phyloP scores from a whole-genome alignment of 2,888 invertebrate genomes.

The Notocelia uddmanniana region DNA sequence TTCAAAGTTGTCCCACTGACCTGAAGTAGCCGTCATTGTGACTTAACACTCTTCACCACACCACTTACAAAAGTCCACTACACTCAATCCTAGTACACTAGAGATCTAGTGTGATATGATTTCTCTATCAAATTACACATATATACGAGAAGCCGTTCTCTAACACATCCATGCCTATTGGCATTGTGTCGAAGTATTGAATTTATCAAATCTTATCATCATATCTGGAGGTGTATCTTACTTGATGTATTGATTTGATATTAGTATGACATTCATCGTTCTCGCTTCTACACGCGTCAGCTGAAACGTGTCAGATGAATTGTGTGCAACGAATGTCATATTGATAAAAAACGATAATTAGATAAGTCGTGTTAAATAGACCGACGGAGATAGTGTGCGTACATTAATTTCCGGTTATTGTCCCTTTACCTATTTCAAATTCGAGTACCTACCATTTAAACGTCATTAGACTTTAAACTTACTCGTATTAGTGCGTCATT shows the following conservation, averaged over 20 bases:
- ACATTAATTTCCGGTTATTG: slow-evolving; percentile 1
- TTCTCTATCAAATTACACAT: background rate
- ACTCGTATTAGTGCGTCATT: too few species aligned
- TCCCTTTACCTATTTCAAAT: background rate
- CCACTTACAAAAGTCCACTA: background rate
- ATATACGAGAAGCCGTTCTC: too few species aligned
- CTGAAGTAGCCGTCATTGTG: background rate
- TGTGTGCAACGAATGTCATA: too few species aligned
- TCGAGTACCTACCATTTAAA: too few species aligned
- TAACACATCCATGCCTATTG: background rate
- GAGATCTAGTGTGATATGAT: background rate
- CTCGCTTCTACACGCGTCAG: too few species aligned
- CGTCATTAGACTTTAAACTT: too few species aligned
- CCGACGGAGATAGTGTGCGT: background rate
- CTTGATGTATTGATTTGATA: too few species aligned
- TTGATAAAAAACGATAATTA: too few species aligned
- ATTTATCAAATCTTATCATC: slow-evolving; percentile 28
- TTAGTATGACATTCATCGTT: too few species aligned
- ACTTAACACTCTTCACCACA: background rate
- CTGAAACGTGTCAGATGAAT: too few species aligned
- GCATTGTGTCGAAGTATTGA: slow-evolving; percentile 11
- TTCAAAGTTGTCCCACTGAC: background rate
- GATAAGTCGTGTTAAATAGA: background rate
- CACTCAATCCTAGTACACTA: background rate
- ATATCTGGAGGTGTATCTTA: too few species aligned